phyloP scores from a whole-genome alignment of 2,888 invertebrate species.

The Sepiola atlantica region DNA sequence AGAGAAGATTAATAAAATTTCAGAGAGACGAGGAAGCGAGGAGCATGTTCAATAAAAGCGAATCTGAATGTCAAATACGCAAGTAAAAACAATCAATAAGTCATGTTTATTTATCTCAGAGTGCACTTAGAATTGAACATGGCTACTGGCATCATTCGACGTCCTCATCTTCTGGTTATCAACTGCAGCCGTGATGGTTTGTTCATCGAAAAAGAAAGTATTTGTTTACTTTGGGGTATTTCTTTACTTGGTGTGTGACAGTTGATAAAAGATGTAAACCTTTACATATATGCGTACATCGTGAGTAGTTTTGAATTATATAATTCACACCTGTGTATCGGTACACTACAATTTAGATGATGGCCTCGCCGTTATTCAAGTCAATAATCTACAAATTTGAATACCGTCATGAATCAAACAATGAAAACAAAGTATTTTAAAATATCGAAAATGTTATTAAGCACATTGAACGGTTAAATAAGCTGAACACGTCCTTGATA shows the following conservation, averaged over 20 bases:
- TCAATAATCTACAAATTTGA: no score
- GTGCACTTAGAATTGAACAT: background rate
- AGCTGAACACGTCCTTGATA: no score
- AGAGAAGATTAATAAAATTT: background rate
- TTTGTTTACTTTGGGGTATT: background rate
- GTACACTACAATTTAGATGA: no score
- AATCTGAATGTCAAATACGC: background rate
- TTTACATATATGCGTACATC: background rate
- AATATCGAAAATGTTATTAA: no score
- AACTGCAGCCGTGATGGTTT: background rate
- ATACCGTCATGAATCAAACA: no score
- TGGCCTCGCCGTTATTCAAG: no score
- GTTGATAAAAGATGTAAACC: background rate
- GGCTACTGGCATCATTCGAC: background rate
- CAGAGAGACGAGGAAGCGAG: background rate
- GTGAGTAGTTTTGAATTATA: background rate
- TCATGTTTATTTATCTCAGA: background rate
- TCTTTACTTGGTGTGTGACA: background rate
- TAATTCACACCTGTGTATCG: background rate
- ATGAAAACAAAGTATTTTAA: no score
- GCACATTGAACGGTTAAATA: no score
- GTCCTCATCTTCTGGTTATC: background rate
- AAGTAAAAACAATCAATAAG: background rate
- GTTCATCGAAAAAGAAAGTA: background rate
- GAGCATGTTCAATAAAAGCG: background rate